Evolutionary conservation across 2,797 vertebrate genomes (phyloP), one percentile per base, ranked within the genome.

Genomic region (Cheirogaleus major): DNA sequence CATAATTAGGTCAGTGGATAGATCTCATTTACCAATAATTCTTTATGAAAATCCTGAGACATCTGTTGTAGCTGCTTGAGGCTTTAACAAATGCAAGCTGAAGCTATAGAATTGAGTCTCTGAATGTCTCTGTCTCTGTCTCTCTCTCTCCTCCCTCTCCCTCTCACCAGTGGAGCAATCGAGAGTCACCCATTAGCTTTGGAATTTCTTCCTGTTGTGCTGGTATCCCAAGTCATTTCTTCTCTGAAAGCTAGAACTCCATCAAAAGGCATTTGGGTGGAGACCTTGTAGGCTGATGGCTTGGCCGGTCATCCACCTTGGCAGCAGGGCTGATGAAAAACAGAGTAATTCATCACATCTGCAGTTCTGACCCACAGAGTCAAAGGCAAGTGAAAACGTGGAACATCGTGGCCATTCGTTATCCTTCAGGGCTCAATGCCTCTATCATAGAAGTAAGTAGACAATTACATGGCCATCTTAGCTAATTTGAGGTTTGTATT

Each of bases 271-370:
- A 3, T 13, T 5, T 5, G 7, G 43, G 15, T 7, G 52, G 88
- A 95, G 43, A 45, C 69, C 22, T 65, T 43, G 38, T 30, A 69
- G 91, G 41, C 32, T 85, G 65, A 27, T 27, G 41, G 12, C 27
- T 32, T 61, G 1, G 50, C 22, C 7, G 9, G 35, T 72, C 13
- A 73, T 45, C 45, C 79, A 41, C 50, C 87, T 59, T 82, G 61
- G 45, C 67, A 96, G 75, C n/a, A 93, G 27, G 23, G 15, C 15
- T 32, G 38, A 15, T 75, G 50, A 63, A 91, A 93, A 95, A 85
- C 30, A 59, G 90, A 92, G 73, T 52, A 94, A 84, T 35, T 45
- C 30, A 30, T 63, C 90, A 69, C 50, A 61, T 12, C 18, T 43
- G 11, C 65, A 91, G 72, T 45, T 52, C 6, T 78, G 81, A 41